Base-by-base conservation (phyloP, 2,797 vertebrate species). In the Cossypha caffra region DNA sequence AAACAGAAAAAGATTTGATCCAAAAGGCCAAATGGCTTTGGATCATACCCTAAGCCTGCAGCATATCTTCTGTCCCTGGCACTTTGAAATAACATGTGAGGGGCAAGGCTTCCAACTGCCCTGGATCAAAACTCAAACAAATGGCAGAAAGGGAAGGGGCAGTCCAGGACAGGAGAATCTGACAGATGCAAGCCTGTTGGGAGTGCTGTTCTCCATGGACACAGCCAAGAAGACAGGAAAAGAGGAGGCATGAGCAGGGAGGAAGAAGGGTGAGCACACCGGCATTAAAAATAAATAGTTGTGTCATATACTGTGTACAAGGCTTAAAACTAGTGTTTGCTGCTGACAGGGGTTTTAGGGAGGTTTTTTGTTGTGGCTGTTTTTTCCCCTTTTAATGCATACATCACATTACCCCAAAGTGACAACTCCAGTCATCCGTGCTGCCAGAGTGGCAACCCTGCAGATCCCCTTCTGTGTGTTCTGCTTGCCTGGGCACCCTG, bases 401-500 rank as follows among this genome's bases (percentile, higher is more conserved):
- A 57, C 92, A 92, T 95, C 78, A 93, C 42, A 80, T 71, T 96
- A 79, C 20, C 47, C 84, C 57, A 87, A 89, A 90, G 84, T 93
- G 95, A 95, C 96, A 96, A 88, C 72, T 94, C 63, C 20, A 92
- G 77, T 79, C 86, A 94, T 89, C 86, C 52, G 17, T 93, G 63
- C 86, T 10, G 64, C 37, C 80, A 62, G 72, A 91, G 87, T 3
- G 0, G 93, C 87, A 91, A n/a, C 78, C 84, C 87, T 61, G 93
- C 91, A 67, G 93, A 89, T 94, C 74, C 83, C 96, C 90, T 79
- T 80, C 86, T 95, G 96, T 61, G 86, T 50, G 5, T 96, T 97
- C 93, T 96, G 95, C 96, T 94, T 95, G 77, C 88, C 86, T 96
- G 95, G 90, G 84, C 95, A 94, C 74, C 86, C 75, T 96, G 92